phyloP scores from a whole-genome alignment of 2,113 vertebrate species.

The Urocynchramus pylzowi region DNA sequence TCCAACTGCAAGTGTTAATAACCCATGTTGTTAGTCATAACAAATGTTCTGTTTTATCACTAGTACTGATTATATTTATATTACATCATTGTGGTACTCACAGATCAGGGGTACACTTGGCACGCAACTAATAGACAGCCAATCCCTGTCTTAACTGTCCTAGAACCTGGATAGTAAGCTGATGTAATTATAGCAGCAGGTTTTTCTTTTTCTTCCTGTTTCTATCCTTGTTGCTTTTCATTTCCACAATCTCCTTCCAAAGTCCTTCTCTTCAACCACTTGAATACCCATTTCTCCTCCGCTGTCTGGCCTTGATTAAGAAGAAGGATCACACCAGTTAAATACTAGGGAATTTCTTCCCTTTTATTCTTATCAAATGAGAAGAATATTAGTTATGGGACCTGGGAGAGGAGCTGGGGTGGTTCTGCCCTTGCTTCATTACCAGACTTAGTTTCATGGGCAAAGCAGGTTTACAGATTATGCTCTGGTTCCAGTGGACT shows the following conservation, averaged over 20 bases:
- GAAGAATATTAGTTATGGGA: neutral
- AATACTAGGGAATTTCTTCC: neutral
- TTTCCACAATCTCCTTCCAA: neutral
- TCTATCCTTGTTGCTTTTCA: neutral
- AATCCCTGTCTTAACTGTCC: neutral
- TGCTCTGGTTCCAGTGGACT: neutral
- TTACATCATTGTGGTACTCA: neutral
- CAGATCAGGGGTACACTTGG: neutral
- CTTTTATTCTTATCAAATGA: neutral
- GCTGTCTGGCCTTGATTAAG: neutral
- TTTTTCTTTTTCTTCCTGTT: neutral
- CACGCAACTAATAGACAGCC: neutral
- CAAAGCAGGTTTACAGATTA: neutral
- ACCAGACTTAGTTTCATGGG: neutral
- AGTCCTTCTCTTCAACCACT: neutral
- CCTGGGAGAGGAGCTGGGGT: neutral
- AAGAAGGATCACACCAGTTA: neutral
- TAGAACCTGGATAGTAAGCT: neutral
- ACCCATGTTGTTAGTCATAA: neutral
- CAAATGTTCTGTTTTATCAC: neutral
- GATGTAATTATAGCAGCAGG: neutral
- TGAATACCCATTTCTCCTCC: neutral
- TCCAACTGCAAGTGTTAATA: neutral
- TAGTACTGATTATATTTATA: neutral
- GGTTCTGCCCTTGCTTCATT: neutral